phyloP scores from a whole-genome alignment of 2,797 vertebrate genomes.

The Huso huso region DNA sequence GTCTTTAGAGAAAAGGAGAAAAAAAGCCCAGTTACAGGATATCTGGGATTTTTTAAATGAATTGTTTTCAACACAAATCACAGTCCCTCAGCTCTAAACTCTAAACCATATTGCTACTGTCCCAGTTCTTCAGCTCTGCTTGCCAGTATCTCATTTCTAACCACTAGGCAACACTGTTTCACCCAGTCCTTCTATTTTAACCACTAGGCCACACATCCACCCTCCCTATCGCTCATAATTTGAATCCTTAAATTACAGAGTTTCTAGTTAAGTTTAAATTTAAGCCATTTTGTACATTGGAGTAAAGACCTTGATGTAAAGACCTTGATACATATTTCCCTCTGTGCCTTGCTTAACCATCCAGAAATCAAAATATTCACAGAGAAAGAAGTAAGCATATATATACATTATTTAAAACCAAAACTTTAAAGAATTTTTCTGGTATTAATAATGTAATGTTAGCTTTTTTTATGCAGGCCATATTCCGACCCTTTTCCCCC shows the following conservation, averaged over 20 bases:
- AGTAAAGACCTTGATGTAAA: too few species aligned
- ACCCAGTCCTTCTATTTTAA: constrained; percentile 63
- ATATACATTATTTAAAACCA: constrained; percentile 43
- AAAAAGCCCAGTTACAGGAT: constrained; percentile 52
- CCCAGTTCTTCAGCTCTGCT: not conserved
- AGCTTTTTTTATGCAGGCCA: constrained; percentile 53
- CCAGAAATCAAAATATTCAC: constrained; percentile 21
- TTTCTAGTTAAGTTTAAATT: too few species aligned
- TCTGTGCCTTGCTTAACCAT: too few species aligned
- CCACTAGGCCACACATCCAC: constrained; percentile 40
- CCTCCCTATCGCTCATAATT: constrained; percentile 13
- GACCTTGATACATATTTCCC: too few species aligned
- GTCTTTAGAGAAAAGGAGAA: constrained; percentile 63
- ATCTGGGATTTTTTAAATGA: constrained; percentile 68
- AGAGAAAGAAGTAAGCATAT: constrained; percentile 16
- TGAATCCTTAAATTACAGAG: too few species aligned
- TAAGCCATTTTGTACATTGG: too few species aligned
- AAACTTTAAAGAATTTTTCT: constrained; percentile 61
- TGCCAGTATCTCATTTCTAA: constrained; percentile 63
- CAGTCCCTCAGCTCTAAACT: not conserved
- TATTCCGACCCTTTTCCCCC: constrained; percentile 53
- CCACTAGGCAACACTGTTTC: constrained; percentile 44
- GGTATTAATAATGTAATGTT: constrained; percentile 65
- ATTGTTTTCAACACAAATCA: constrained; percentile 50
- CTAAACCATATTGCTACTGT: not conserved